Conservation (phyloP, 2,797 vertebrate species). For the Myotis pilosus region DNA sequence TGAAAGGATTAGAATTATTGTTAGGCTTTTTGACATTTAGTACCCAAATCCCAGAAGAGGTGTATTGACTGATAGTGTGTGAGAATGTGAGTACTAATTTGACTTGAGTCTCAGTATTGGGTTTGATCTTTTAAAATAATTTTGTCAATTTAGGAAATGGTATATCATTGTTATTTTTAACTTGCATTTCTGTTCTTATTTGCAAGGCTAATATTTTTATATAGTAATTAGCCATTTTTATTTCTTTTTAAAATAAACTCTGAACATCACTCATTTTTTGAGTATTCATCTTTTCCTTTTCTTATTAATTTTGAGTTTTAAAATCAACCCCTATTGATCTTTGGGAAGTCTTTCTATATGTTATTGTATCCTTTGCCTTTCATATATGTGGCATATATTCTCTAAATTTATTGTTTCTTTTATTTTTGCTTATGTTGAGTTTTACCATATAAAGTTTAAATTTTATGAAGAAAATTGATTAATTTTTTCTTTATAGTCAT, state of each 20-base stretch:
- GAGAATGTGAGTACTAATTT: not conserved
- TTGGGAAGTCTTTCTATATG: not conserved
- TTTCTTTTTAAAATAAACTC: not conserved
- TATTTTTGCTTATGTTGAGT: not conserved
- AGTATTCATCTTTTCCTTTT: not conserved
- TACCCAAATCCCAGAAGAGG: not conserved
- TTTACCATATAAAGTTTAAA: conserved; percentile 14
- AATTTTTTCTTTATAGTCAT: not conserved
- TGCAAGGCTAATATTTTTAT: not conserved
- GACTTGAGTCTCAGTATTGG: not conserved
- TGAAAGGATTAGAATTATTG: not conserved
- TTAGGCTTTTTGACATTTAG: not conserved
- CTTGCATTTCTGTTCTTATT: not conserved
- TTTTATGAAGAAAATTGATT: not conserved
- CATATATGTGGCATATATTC: not conserved
- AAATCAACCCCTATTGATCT: not conserved
- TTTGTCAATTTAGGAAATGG: not conserved
- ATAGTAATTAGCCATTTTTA: not conserved
- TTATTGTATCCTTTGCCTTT: not conserved
- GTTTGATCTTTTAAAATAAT: not conserved
- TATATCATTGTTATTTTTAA: not conserved
- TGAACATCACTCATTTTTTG: not conserved
- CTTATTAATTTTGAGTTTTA: not conserved
- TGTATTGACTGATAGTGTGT: not conserved
- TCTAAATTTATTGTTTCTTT: not conserved